Evolutionary conservation across 2,113 vertebrate species (phyloP), one percentile per base, ranked within the genome.

Genomic region (Zeus faber): DNA sequence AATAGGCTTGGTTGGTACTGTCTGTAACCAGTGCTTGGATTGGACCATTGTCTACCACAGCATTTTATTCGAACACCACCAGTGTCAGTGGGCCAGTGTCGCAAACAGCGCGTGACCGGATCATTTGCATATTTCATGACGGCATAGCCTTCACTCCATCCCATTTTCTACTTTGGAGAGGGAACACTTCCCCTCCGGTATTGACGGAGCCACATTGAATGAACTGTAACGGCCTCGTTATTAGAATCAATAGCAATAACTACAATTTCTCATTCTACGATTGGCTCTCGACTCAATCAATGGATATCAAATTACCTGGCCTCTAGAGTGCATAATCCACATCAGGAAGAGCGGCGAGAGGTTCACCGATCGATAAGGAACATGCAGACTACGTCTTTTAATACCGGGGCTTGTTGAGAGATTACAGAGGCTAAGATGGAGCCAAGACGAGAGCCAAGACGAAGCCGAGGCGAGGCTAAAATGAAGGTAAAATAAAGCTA

Each of bases 181-280:
- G 48, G 46, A 75, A 70, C 47, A 54, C 46, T 74, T 76, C 50
- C 45, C 49, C 58, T 45, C 71, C 39, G 67, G 54, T 65, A 81
- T 84, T 50, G 80, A 85, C 74, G 47, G 43, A 70, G 51, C 74
- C 51, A 62, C 48, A 53, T 54, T 77, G 80, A 87, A 85, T 87
- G 76, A 82, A 89, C 77, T 87, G 82, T 79, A 89, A 86, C 79
- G 85, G 85, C 74, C 85, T 87, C 82, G 87, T 91, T 90, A 89
- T 91, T 89, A 79, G 89, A 90, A 90, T 90, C 90, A 89, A 90
- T 91, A 86, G 81, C 85, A 89, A 91, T 89, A 89, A 89, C 84
- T 85, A 72, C 79, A 86, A 87, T 87, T 81, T 66, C 76, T 85
- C 79, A 86, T 87, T 83, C 83, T 89, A 64, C 81, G 69, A 85